phyloP scores from a whole-genome alignment of 2,113 vertebrate genomes.

The Plestiodon gilberti region DNA sequence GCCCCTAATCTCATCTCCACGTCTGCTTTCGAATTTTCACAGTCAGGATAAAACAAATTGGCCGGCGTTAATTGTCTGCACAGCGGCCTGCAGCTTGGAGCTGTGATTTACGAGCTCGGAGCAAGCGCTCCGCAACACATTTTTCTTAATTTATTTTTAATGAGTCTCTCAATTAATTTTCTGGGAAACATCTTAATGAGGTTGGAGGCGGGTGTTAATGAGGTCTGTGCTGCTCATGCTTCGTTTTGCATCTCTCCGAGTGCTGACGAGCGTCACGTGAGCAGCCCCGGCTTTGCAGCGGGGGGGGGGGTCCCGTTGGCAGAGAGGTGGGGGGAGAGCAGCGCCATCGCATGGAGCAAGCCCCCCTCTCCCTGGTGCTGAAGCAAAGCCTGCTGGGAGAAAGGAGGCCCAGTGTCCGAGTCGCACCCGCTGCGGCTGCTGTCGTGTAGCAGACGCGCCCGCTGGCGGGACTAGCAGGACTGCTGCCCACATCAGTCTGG shows the following conservation, averaged over 20 bases:
- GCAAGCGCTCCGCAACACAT: constrained; percentile 91
- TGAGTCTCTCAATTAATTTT: constrained; percentile 99
- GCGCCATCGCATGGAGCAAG: background rate
- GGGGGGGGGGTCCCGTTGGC: background rate
- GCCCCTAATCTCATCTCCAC: constrained; percentile 95
- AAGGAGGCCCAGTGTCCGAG: background rate
- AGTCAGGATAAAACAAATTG: constrained; percentile 99
- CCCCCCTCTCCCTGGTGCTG: constrained; percentile 19
- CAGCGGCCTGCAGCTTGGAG: constrained; percentile 87
- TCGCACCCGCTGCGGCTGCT: no score
- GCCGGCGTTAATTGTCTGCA: constrained; percentile 96
- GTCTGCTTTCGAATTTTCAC: constrained; percentile 98
- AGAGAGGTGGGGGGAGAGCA: constrained; percentile 23
- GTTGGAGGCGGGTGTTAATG: constrained; percentile 90
- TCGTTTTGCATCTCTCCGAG: constrained; percentile 81
- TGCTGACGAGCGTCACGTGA: constrained; percentile 63
- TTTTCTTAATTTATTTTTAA: constrained; percentile 99
- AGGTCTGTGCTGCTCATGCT: constrained; percentile 78
- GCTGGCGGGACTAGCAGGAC: no score
- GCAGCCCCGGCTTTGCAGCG: constrained; percentile 59
- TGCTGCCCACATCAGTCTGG: no score
- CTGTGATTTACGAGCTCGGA: constrained; percentile 95
- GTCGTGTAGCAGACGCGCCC: no score
- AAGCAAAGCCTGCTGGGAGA: background rate
- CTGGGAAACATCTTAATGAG: constrained; percentile 97